Evolutionary conservation across 2,113 vertebrate species (phyloP).

Genomic region (Microcebus tavaratra): DNA sequence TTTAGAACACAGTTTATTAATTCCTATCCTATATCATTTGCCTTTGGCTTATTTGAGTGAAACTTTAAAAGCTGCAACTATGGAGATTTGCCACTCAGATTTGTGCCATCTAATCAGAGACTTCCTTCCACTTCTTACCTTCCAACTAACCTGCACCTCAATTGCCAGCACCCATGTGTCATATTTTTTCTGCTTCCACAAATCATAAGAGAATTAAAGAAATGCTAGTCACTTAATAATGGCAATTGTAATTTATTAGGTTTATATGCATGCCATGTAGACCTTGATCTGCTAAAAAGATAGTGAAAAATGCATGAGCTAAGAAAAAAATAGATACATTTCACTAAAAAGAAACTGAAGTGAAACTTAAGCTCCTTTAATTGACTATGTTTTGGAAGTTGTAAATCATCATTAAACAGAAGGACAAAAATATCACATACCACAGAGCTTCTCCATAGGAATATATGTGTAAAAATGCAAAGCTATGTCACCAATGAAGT

Average conservation of each 20-base stretch:
- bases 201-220: not conserved
- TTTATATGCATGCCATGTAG: not conserved
- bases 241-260: not conserved
- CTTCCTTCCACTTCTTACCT: not conserved
- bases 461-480: not conserved
- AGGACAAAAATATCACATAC: not conserved
- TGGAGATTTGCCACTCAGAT: not conserved
- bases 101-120: not conserved
- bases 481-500: not conserved
- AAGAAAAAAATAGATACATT: not conserved
- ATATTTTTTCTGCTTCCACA: not conserved
- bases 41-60: not conserved
- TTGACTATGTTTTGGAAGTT: not conserved
- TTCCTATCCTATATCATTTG: not conserved
- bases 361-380: not conserved
- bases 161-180: not conserved
- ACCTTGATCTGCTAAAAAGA: not conserved
- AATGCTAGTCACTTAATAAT: not conserved
- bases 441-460: not conserved
- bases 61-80: rapidly evolving
- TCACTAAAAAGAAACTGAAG: conserved; percentile 4
- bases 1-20: not conserved
- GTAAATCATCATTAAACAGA: not conserved
- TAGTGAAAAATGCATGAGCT: not conserved
- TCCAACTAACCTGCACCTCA: not conserved